Percentiles rank a stretch among this genome's conserved stretches.
Conservation (phyloP, 2,888 invertebrate species). For the Pediacus dermestoides region DNA sequence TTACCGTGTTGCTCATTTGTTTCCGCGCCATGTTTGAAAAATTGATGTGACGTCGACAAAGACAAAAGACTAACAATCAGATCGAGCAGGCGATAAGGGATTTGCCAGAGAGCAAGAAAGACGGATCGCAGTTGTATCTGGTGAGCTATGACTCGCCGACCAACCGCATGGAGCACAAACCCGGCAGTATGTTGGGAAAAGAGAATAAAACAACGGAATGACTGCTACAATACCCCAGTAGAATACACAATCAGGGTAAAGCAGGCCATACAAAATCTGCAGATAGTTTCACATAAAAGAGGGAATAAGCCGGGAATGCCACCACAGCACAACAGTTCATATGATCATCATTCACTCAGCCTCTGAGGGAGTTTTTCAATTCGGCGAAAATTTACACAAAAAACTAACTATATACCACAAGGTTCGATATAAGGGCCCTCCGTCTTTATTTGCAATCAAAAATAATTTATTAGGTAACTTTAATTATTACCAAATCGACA, state of each 20-base stretch:
- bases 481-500: too few species aligned
- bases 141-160: slow-evolving; percentile 44
- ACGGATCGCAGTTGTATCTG: slow-evolving; percentile 31
- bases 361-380: too few species aligned
- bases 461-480: too few species aligned
- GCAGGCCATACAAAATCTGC: slow-evolving; percentile 7
- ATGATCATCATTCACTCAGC: not conserved
- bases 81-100: slow-evolving; percentile 41
- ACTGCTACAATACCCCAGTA: slow-evolving; percentile 43
- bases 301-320: too few species aligned
- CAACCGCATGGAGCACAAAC: slow-evolving; percentile 44
- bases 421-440: too few species aligned
- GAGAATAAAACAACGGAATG: slow-evolving; percentile 47
- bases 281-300: slow-evolving; percentile 3
- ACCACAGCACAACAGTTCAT: not conserved
- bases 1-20: slow-evolving; percentile 52
- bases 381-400: too few species aligned
- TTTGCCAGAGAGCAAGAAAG: slow-evolving; percentile 35
- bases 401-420: too few species aligned
- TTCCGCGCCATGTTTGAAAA: slow-evolving; percentile 51
- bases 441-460: too few species aligned
- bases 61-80: slow-evolving; percentile 49
- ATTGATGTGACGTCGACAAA: slow-evolving; percentile 53
- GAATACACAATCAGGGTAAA: slow-evolving; percentile 46
- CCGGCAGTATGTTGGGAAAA: slow-evolving; percentile 21